Conservation (phyloP, 2,113 vertebrate genomes). For the Mixornis gularis region DNA sequence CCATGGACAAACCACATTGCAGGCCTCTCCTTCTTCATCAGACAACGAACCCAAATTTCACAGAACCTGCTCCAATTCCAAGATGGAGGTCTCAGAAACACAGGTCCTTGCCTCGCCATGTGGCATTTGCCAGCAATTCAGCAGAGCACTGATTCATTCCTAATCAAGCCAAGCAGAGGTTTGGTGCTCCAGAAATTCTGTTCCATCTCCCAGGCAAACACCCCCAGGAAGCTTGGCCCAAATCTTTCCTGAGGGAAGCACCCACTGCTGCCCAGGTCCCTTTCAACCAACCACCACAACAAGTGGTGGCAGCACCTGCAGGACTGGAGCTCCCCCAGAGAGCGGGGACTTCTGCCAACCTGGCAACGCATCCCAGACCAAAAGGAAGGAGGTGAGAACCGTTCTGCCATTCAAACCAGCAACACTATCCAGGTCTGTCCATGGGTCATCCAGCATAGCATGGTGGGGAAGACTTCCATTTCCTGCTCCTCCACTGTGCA, state of each 20-base stretch:
- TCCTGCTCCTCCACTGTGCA: not conserved
- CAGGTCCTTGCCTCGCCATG: fast-evolving
- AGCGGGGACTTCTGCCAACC: not conserved
- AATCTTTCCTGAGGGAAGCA: not conserved
- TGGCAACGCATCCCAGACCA: fast-evolving
- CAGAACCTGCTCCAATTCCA: not conserved
- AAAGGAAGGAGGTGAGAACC: not conserved
- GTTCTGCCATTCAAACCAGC: not conserved
- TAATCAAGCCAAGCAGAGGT: not conserved
- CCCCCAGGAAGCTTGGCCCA: fast-evolving
- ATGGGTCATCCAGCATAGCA: fast-evolving
- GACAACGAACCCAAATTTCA: fast-evolving
- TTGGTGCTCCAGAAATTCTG: not conserved
- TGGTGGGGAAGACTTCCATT: fast-evolving
- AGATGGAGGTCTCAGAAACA: fast-evolving
- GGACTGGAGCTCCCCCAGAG: not conserved
- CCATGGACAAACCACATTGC: fast-evolving
- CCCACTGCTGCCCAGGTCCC: not conserved
- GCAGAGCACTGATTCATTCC: not conserved
- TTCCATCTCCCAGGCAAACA: not conserved
- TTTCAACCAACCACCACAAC: not conserved
- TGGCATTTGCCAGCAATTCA: fast-evolving
- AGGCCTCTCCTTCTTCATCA: not conserved
- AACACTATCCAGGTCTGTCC: not conserved
- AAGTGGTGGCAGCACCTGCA: not conserved